Base-by-base conservation (phyloP, 2,113 vertebrate genomes). In the Oenanthe oenanthe region DNA sequence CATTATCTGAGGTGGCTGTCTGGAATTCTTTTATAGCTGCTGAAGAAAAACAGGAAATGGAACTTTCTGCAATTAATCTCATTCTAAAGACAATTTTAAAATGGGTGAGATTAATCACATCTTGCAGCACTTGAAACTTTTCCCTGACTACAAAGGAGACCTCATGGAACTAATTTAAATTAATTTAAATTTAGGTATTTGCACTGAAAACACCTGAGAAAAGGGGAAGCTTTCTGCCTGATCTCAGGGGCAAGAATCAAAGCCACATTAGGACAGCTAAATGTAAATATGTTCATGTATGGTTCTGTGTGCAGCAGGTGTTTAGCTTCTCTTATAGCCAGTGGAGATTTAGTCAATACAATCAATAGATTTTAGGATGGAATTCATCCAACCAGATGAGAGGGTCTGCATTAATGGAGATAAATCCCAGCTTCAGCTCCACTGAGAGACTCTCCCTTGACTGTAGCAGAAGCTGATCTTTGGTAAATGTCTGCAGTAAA, bases 1-100 rank as follows among this genome's bases (percentile, higher is more conserved):
- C 62, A 51, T 88, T 90, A 54, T 79, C 74, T 76, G 53, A 76
- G 42, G 38, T 42, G 53, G 31, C 47, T 76, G 40, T 43, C 45
- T 75, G 54, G 45, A 61, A 70, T 85, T 45, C 58, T 72, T 93
- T 70, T 50, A 65, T 4, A 79, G 38, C 60, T 86, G 22, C 25
- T 74, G 57, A 67, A 61, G 50, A 38, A 74, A 86, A 81, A n/a
- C 32, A 85, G 70, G 60, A 87, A 82, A 79, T 65, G 79, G 71
- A 82, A 72, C 60, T 73, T 93, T 93, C 66, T 90, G 38, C 71
- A 79, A 79, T 92, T 85, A 87, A 82, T 92, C 85, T 94, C 34
- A 50, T 73, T 78, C 32, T 72, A 85, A 93, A 85, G 71, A 50
- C 12, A 29, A 60, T 68, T 92, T 73, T 53, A 45, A 93, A 94